Conservation (phyloP, 35 echinoderm and acorn worm species). For the Amphiura filiformis region DNA sequence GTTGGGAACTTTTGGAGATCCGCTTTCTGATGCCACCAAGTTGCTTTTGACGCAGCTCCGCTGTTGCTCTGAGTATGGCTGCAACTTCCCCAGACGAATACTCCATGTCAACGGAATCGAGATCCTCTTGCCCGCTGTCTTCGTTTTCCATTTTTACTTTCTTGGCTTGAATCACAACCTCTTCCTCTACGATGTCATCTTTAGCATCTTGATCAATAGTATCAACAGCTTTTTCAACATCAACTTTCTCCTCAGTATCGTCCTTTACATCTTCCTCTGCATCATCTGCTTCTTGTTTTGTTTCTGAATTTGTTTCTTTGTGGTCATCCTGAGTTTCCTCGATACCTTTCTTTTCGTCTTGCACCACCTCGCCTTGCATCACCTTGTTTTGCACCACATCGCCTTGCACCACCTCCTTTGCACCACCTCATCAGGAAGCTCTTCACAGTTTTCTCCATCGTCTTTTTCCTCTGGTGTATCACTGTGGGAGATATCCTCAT, state of each 20-base stretch:
- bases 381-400: not conserved
- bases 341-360: not conserved
- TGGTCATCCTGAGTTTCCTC: conserved; percentile 31
- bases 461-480: not conserved
- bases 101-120: not conserved
- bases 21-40: not conserved
- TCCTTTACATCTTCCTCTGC: conserved; percentile 21
- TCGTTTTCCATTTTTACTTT: not conserved
- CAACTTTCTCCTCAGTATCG: not conserved
- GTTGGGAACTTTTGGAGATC: not conserved
- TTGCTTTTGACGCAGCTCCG: not conserved
- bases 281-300: conserved; percentile 17
- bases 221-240: not conserved
- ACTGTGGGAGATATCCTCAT: no score
- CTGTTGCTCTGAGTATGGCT: not conserved
- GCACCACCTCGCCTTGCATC: not conserved
- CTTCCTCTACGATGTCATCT: not conserved
- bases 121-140: not conserved
- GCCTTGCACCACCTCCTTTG: not conserved
- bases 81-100: not conserved
- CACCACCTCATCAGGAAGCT: not conserved
- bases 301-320: conserved; percentile 13
- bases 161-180: not conserved
- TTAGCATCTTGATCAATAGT: not conserved
- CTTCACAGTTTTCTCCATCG: not conserved